Percentiles rank a stretch among this genome's conserved stretches.
Evolutionary conservation across 2,888 invertebrate genomes (phyloP).

Genomic region (Tortricodes alternella): DNA sequence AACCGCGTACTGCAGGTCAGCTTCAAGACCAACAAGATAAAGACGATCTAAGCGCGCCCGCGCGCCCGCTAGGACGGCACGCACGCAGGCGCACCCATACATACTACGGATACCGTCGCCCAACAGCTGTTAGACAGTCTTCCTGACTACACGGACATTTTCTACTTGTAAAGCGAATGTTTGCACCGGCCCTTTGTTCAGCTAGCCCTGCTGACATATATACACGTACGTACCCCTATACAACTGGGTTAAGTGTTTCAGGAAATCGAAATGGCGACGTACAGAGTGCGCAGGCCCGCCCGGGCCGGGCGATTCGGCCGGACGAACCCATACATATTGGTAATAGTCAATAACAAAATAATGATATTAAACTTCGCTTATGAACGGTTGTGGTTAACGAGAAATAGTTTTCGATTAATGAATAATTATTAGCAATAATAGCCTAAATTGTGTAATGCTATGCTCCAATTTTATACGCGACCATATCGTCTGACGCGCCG

Average conservation of each 20-base stretch:
- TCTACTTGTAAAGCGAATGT: constrained; percentile 61
- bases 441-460: constrained; percentile 62
- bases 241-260: constrained; percentile 75
- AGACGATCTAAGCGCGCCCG: constrained; percentile 83
- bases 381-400: constrained; percentile 82
- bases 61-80: constrained; percentile 80
- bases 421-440: constrained; percentile 82
- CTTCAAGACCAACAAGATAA: constrained; percentile 93
- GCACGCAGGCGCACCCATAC: constrained; percentile 79
- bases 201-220: constrained; percentile 43
- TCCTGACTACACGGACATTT: constrained; percentile 56
- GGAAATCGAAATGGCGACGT: constrained; percentile 74
- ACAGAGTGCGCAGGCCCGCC: constrained; percentile 62
- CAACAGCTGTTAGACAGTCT: constrained; percentile 44
- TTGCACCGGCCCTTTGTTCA: constrained; percentile 63
- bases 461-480: constrained; percentile 74
- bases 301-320: constrained; percentile 1
- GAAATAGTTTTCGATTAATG: constrained; percentile 79
- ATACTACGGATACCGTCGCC: constrained; percentile 46
- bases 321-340: constrained; percentile 64
- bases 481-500: constrained; percentile 68
- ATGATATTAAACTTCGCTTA: constrained; percentile 81
- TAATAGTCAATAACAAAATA: constrained; percentile 78
- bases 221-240: constrained; percentile 31
- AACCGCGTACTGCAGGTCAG: constrained; percentile 96